Percentiles rank a stretch among this genome's conserved stretches.
phyloP scores from a whole-genome alignment of 2,797 vertebrate species.

The Alca torda region DNA sequence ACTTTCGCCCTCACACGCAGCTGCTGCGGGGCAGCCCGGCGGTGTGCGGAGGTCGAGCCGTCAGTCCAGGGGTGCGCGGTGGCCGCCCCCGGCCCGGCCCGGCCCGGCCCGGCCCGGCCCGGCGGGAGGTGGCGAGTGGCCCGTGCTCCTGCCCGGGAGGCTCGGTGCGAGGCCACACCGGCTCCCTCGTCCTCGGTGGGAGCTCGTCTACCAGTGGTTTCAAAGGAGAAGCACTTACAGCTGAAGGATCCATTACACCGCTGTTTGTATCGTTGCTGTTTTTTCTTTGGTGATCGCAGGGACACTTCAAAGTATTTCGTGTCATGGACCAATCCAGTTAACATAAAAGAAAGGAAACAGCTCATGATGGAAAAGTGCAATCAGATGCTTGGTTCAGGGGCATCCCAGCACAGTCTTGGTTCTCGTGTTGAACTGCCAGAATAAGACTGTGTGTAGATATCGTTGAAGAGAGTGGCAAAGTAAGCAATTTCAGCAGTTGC shows the following conservation, averaged over 20 bases:
- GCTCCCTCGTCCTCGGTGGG: too few species aligned
- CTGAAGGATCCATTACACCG: accelerated
- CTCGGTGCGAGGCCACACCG: too few species aligned
- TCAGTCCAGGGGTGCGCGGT: not conserved
- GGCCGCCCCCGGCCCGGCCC: too few species aligned
- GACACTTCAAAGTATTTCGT: accelerated
- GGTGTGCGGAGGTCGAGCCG: not conserved
- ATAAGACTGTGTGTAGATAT: accelerated
- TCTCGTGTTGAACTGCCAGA: accelerated
- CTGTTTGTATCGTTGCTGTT: accelerated
- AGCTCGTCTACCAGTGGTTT: accelerated
- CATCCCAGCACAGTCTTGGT: accelerated
- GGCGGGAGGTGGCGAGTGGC: not conserved
- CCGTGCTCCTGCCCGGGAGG: not conserved
- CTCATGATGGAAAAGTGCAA: accelerated
- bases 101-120: too few species aligned
- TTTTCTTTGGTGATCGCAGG: not conserved
- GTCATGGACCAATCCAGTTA: accelerated
- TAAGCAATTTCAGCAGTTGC: not conserved
- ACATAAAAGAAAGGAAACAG: not conserved
- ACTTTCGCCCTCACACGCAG: not conserved
- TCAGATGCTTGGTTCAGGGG: not conserved
- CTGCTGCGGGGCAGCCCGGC: not conserved
- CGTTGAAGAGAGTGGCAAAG: not conserved
- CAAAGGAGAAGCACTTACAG: accelerated